Base-by-base conservation (phyloP, 2,888 invertebrate species). In the Volucella bombylans region DNA sequence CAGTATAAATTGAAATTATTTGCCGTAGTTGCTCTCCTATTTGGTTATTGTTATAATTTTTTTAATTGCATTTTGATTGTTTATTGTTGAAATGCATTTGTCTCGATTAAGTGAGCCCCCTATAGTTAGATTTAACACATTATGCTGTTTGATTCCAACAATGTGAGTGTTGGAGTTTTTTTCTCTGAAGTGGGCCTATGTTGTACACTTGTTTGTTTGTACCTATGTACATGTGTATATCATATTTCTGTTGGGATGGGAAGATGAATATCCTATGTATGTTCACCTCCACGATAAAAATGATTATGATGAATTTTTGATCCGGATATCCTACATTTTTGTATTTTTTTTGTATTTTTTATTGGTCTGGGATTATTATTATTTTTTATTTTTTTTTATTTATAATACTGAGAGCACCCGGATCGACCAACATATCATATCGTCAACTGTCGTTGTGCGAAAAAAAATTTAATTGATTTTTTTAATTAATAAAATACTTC, bases 221-320 rank as follows among this genome's bases (percentile, higher is more conserved):
- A 52, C 52, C 9, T 59, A 59, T 15, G 14, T 49, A 14, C 49
- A 49, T 14, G 15, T 14, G 14, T 14, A 14, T n/a, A 11, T 14
- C 50, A 9, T 39, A 43, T 47, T 45, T 14, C 38, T 18, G 38
- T 23, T 8, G 59, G 15, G 14, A 23, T 39, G 47, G 23, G 41
- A n/a, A n/a, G 57, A 45, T 41, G 43, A 18, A 9, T 31, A 11
- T n/a, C 12, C 39, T 11, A 11, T 39, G 12, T 11, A 11, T 39
- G 12, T n/a, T 14, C 39, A 38, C 43, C 55, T 57, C 50, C 49
- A 57, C 62, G 45, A 72, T 72, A 81, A 85, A 83, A 82, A 72
- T 85, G 81, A 85, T 81, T 85, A 85, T 81, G 81, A 85, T 85
- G 85, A 76, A 85, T 85, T 81, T 85, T 85, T 85, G 80, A 85